phyloP scores from a whole-genome alignment of 1,140 invertebrate genomes.

The Sycobia sp. region DNA sequence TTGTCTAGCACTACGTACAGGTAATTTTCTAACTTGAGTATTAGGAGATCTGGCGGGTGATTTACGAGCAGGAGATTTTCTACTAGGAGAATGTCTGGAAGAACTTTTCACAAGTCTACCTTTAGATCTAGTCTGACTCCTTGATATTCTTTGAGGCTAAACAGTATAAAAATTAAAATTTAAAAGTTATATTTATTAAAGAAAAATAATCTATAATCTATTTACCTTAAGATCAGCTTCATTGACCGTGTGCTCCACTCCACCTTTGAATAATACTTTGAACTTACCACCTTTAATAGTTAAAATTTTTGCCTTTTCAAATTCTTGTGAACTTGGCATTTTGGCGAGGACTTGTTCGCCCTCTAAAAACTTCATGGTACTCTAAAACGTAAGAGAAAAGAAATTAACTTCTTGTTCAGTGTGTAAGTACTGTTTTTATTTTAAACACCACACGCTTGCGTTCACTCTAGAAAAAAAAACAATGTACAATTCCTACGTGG shows the following conservation, averaged over 20 bases:
- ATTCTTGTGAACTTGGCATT: constrained; percentile 43
- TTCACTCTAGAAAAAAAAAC: constrained; percentile 38
- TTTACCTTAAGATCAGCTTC: constrained; percentile 48
- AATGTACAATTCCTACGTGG: constrained; percentile 50
- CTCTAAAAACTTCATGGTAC: constrained; percentile 45
- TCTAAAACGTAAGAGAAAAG: not conserved
- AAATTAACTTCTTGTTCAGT: not conserved
- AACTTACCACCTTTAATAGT: constrained; percentile 45
- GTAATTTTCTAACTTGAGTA: constrained; percentile 41
- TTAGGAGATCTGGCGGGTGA: constrained; percentile 41
- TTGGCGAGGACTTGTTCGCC: constrained; percentile 52
- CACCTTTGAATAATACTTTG: constrained; percentile 45
- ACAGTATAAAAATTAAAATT: not conserved
- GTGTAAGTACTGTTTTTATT: not conserved
- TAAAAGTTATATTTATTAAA: not conserved
- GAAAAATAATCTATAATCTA: too few species aligned
- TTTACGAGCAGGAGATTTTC: constrained; percentile 43
- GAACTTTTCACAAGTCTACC: constrained; percentile 40
- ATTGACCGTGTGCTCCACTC: constrained; percentile 41
- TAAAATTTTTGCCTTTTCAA: constrained; percentile 42
- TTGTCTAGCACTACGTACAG: constrained; percentile 39
- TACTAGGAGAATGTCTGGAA: constrained; percentile 42
- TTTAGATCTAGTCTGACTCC: constrained; percentile 41
- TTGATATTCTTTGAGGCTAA: constrained; percentile 44
- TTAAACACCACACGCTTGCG: constrained; percentile 1